phyloP scores from a whole-genome alignment of 2,797 vertebrate genomes.

The Tenualosa thibaudeaui region DNA sequence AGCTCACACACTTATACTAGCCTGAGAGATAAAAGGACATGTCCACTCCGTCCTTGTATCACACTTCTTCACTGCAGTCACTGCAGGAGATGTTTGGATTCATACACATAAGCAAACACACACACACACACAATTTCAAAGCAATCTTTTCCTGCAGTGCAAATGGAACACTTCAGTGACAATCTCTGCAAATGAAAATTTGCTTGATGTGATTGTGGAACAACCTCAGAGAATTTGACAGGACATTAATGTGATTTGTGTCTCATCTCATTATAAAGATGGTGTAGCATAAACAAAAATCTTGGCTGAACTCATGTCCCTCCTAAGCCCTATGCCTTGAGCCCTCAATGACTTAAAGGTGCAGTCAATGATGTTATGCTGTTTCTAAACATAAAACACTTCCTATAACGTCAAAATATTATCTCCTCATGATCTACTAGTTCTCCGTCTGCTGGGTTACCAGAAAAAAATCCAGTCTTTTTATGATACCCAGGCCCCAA shows the following conservation, averaged over 20 bases:
- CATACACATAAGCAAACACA: neutral
- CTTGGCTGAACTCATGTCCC: too few species aligned
- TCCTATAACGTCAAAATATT: too few species aligned
- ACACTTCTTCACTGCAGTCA: neutral
- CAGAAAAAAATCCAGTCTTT: too few species aligned
- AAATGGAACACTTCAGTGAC: neutral
- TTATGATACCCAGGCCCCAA: too few species aligned
- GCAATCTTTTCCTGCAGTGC: neutral
- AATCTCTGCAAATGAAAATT: neutral
- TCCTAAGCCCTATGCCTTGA: too few species aligned
- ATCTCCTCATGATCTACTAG: too few species aligned
- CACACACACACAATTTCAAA: neutral
- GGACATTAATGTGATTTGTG: neutral
- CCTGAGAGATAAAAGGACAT: neutral
- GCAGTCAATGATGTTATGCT: too few species aligned
- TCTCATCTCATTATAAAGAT: neutral
- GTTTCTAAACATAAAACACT: too few species aligned
- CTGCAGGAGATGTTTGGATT: neutral
- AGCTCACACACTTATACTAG: neutral
- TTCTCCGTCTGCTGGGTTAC: too few species aligned
- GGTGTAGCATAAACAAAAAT: neutral
- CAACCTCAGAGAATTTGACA: neutral
- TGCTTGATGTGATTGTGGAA: neutral
- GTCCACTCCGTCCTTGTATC: neutral
- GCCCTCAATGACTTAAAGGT: too few species aligned